Evolutionary conservation across 2,888 invertebrate genomes (phyloP).

Genomic region (Leucania comma): DNA sequence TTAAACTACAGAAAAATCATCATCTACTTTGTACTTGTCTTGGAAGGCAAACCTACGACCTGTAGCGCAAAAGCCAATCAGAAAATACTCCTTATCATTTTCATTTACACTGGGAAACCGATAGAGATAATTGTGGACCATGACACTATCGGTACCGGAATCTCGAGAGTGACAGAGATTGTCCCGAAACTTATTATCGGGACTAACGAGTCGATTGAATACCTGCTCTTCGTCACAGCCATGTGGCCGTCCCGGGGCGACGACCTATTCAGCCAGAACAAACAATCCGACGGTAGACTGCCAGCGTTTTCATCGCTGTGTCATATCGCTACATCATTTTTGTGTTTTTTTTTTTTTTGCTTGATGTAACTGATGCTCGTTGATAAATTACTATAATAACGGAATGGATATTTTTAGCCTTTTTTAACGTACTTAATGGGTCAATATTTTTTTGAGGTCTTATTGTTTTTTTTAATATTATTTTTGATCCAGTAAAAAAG

Average conservation of each 20-base stretch:
- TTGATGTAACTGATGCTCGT: no score
- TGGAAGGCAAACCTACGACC: not conserved
- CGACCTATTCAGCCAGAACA: constrained; percentile 75
- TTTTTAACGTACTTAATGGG: not conserved
- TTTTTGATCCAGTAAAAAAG: not conserved
- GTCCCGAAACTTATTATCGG: constrained; percentile 40
- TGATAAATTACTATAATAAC: not conserved
- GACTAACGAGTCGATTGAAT: constrained; percentile 50
- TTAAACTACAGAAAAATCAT: no score
- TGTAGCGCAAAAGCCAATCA: not conserved
- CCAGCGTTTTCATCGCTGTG: constrained; percentile 64
- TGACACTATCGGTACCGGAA: constrained; percentile 38
- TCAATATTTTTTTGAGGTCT: not conserved
- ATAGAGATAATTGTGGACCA: constrained; percentile 21
- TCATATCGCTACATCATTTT: constrained; percentile 43
- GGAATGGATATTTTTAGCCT: not conserved
- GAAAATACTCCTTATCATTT: not conserved
- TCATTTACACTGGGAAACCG: not conserved
- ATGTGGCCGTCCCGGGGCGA: constrained; percentile 67
- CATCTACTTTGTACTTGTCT: not conserved
- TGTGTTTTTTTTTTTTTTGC: not conserved
- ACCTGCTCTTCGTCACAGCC: constrained; percentile 60
- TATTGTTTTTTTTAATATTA: not conserved
- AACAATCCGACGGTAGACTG: constrained; percentile 63
- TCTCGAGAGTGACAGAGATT: constrained; percentile 17